Evolutionary conservation across 37 sponge, comb jelly and placozoan genomes (phyloP), one percentile per base, ranked within the genome.

Genomic region (Ianthella basta): DNA sequence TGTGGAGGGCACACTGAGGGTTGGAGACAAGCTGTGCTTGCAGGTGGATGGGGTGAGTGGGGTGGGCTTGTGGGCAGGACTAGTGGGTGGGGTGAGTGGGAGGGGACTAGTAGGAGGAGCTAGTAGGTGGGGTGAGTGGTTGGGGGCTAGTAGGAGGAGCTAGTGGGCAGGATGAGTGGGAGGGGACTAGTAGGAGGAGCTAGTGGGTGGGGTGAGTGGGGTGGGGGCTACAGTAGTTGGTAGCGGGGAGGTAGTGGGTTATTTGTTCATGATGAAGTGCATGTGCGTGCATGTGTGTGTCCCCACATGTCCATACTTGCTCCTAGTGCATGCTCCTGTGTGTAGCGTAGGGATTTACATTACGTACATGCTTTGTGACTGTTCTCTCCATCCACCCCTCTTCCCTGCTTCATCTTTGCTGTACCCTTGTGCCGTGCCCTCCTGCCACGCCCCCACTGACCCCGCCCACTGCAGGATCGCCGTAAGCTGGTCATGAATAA

Each of bases 401-500:
- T 44, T 3, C 50, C 50, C 50, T 44, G 3, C 50, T 10, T 44
- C 50, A n/a, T n/a, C 50, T 10, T 44, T 8, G 8, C 50, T 8
- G 3, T 44, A 8, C 8, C 50, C 50, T 44, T 3, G 50, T 44
- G 8, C 50, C 50, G 50, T 12, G 13, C 27, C 5, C 59, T 80
- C 20, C 5, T 53, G 16, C 60, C 24, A 5, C 53, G 4, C 27
- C 36, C 27, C 4, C 33, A 10, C 25, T 70, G 10, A 61, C 10
- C 25, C 27, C 10, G 27, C 10, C 27, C 24, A 15, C 19, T 44
- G 1, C 55, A 97, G 98, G 93, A 94, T 18, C 89, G 96, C 72
- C 90, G 99, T 20, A 89, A 91, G 55, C 56, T 64, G 39, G 77
- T 95, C 10, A 99, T 99, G 99, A 97, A 91, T 82, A 99, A 99